phyloP scores from a whole-genome alignment of 2,113 vertebrate genomes.

The Oryzias javanicus region DNA sequence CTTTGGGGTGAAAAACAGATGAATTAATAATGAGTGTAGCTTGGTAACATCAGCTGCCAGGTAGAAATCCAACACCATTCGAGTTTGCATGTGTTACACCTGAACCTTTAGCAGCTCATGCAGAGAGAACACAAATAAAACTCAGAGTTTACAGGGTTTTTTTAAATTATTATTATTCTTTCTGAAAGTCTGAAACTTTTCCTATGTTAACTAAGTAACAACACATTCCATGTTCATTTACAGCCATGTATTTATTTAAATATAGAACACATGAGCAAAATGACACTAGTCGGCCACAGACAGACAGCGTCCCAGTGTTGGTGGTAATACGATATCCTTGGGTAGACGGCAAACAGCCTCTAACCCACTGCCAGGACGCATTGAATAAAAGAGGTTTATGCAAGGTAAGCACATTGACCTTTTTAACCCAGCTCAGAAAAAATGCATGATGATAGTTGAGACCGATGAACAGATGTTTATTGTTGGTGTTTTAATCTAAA shows the following conservation, averaged over 20 bases:
- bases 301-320: conserved; percentile 43
- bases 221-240: conserved; percentile 11
- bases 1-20: conserved; percentile 51
- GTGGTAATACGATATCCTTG: conserved; percentile 57
- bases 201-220: conserved; percentile 11
- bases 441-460: conserved; percentile 14
- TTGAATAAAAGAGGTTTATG: conserved; percentile 46
- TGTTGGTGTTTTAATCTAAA: not conserved
- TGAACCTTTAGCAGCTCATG: conserved; percentile 51
- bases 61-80: conserved; percentile 70
- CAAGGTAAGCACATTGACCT: conserved; percentile 47
- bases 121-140: conserved; percentile 47
- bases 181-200: conserved; percentile 6
- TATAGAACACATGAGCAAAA: conserved; percentile 10
- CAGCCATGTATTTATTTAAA: conserved; percentile 23
- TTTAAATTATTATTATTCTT: conserved; percentile 9
- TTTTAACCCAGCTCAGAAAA: conserved; percentile 36
- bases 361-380: conserved; percentile 10
- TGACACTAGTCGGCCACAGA: conserved; percentile 9
- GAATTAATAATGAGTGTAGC: conserved; percentile 83
- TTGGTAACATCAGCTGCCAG: conserved; percentile 75
- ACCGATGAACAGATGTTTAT: conserved; percentile 13
- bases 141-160: conserved; percentile 27
- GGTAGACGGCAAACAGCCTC: conserved; percentile 20
- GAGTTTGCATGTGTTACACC: conserved; percentile 65